Percentiles rank a stretch among this genome's conserved stretches.
Conservation (phyloP, 2,797 vertebrate species). For the Xerus rutilus region DNA sequence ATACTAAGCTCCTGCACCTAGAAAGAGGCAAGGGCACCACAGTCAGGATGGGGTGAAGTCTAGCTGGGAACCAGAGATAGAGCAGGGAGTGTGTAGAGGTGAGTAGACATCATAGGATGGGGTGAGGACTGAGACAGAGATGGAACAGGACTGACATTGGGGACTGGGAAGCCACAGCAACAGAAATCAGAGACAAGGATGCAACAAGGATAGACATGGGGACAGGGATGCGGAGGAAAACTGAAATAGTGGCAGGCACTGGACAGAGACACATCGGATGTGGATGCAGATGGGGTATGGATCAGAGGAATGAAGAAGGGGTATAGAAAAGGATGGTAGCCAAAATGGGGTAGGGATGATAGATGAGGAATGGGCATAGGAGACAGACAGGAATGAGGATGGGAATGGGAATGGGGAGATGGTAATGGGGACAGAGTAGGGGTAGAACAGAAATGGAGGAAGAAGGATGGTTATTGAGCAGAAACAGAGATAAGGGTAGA, state of each 20-base stretch:
- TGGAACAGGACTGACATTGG: not conserved
- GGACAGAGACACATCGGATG: not conserved
- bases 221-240: not conserved
- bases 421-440: not conserved
- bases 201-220: not conserved
- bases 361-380: not conserved
- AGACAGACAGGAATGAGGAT: not conserved
- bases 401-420: not conserved
- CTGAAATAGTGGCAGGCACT: not conserved
- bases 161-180: not conserved
- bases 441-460: not conserved
- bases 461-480: not conserved
- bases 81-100: not conserved
- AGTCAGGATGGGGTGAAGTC: slow-evolving; percentile 26
- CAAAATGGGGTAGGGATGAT: not conserved
- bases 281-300: not conserved
- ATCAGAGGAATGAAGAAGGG: not conserved
- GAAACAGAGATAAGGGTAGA: not conserved
- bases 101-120: not conserved
- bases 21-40: not conserved
- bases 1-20: not conserved
- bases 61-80: not conserved
- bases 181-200: not conserved
- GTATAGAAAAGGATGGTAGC: not conserved
- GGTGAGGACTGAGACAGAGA: not conserved